phyloP scores from a whole-genome alignment of 2,888 invertebrate species.

The Ernsta delagoae region DNA sequence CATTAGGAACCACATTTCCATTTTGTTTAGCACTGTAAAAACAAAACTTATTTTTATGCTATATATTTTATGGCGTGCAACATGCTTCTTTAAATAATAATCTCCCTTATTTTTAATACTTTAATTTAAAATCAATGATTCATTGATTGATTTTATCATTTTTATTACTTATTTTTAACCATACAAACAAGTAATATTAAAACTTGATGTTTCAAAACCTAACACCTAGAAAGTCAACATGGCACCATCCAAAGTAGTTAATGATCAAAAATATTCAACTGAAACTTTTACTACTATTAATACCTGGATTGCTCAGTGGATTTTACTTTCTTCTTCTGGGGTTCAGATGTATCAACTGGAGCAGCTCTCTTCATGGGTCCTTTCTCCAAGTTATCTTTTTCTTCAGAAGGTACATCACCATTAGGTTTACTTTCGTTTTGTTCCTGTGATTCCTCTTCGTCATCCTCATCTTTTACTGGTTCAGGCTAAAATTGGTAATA shows the following conservation, averaged over 20 bases:
- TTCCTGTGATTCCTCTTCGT: constrained; percentile 59
- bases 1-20: constrained; percentile 41
- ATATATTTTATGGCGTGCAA: too few species aligned
- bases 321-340: constrained; percentile 64
- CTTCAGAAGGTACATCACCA: constrained; percentile 56
- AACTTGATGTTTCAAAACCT: too few species aligned
- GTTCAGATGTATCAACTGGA: constrained; percentile 47
- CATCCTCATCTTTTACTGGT: constrained; percentile 73
- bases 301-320: constrained; percentile 47
- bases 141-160: too few species aligned
- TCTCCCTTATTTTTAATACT: too few species aligned
- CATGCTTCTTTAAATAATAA: too few species aligned
- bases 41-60: constrained; percentile 6
- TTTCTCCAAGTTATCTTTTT: constrained; percentile 47
- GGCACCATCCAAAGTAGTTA: too few species aligned
- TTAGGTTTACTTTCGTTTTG: constrained; percentile 53
- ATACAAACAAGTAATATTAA: too few species aligned
- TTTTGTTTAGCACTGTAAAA: constrained; percentile 51
- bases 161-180: too few species aligned
- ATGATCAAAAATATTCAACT: too few species aligned
- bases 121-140: too few species aligned
- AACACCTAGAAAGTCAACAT: too few species aligned
- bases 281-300: not conserved
- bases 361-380: constrained; percentile 59
- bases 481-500: constrained; percentile 66